phyloP scores from a whole-genome alignment of 2,113 vertebrate genomes.

The Chelonoidis abingdonii region DNA sequence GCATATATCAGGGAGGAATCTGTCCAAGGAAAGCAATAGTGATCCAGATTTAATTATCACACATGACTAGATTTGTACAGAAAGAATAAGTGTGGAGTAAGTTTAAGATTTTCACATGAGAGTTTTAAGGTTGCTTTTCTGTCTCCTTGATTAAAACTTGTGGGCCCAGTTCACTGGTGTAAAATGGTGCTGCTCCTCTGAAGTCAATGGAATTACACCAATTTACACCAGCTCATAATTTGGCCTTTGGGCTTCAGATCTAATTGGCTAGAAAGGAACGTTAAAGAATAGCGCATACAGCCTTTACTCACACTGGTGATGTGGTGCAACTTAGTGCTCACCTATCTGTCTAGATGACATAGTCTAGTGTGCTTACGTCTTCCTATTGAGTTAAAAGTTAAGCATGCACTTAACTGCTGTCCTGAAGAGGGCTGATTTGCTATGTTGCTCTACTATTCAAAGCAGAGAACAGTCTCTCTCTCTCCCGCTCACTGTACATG shows the following conservation, averaged over 20 bases:
- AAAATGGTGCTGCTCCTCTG: neutral
- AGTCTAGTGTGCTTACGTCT: neutral
- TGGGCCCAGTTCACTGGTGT: neutral
- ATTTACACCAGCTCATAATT: neutral
- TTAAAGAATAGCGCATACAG: neutral
- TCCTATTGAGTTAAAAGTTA: neutral
- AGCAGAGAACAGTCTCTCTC: neutral
- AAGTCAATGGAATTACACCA: neutral
- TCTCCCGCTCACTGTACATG: rapidly evolving
- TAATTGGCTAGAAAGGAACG: neutral
- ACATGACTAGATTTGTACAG: neutral
- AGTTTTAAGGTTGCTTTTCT: neutral
- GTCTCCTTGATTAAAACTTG: neutral
- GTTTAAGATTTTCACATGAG: neutral
- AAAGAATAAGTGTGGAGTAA: neutral
- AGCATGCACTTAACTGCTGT: neutral
- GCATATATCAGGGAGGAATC: neutral
- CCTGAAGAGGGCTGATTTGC: neutral
- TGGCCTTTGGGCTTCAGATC: neutral
- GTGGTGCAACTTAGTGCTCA: neutral
- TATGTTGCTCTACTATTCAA: rapidly evolving
- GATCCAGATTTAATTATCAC: neutral
- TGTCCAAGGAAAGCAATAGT: neutral
- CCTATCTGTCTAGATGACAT: neutral
- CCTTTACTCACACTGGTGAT: neutral